Evolutionary conservation across 2,888 invertebrate species (phyloP).

Genomic region (Xestobium rufovillosum): DNA sequence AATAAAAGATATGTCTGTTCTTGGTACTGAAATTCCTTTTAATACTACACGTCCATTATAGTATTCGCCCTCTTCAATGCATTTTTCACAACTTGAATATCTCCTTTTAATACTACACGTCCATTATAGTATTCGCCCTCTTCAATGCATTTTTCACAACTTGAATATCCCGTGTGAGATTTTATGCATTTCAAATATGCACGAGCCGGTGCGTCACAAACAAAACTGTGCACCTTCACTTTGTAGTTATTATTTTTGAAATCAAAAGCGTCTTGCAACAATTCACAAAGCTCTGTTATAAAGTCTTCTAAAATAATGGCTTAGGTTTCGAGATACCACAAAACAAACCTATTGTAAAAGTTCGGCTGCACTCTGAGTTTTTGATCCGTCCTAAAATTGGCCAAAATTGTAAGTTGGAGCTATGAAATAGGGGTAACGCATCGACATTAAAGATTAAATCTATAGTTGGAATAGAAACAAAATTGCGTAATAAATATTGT

Average conservation of each 20-base stretch:
- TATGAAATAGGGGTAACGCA: constrained; percentile 16
- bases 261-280: constrained; percentile 9
- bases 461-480: constrained; percentile 3
- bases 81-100: constrained; percentile 13
- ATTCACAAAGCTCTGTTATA: constrained; percentile 15
- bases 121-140: no score
- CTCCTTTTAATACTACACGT: no score
- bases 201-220: no score
- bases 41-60: no score
- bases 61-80: no score
- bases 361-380: constrained; percentile 11
- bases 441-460: constrained; percentile 17
- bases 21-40: no score
- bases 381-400: constrained; percentile 15
- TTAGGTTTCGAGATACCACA: constrained; percentile 20
- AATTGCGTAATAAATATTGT: constrained; percentile 3
- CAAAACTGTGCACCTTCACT: no score
- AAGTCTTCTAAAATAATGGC: constrained; percentile 19
- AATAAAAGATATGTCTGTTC: no score
- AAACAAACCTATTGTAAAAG: constrained; percentile 19
- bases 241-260: constrained; percentile 6
- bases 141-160: constrained; percentile 13
- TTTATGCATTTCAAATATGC: constrained; percentile 14
- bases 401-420: constrained; percentile 14
- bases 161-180: constrained; percentile 11